A percentile compares a stretch with the other conserved stretches of the same genome.
Evolutionary conservation across 2,888 invertebrate species (phyloP).

Genomic region (Ectemnius lituratus): DNA sequence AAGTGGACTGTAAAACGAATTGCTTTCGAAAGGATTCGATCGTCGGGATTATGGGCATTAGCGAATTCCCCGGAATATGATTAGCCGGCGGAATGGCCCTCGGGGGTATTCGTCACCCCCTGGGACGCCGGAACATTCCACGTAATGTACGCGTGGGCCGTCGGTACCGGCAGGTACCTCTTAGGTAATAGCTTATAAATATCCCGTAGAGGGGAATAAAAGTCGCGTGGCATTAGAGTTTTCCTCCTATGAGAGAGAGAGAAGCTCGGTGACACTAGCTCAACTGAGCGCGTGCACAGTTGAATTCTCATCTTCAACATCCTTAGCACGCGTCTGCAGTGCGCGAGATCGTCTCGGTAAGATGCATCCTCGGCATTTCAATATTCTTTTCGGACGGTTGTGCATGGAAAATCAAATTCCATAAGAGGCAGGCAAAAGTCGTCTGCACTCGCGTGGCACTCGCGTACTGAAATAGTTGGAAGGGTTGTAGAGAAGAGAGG

Average conservation of each 20-base stretch:
- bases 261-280: too few species aligned
- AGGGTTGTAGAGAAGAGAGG: slow-evolving; percentile 15
- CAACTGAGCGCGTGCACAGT: too few species aligned
- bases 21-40: too few species aligned
- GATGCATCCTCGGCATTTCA: slow-evolving; percentile 50
- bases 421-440: neutral
- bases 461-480: slow-evolving; percentile 28
- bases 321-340: too few species aligned
- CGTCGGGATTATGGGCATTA: neutral
- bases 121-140: neutral
- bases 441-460: slow-evolving; percentile 40
- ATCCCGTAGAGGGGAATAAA: slow-evolving; percentile 2
- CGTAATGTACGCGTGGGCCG: slow-evolving; percentile 6
- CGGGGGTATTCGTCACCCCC: slow-evolving; percentile 3
- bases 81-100: slow-evolving; percentile 1
- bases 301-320: too few species aligned
- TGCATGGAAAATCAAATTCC: slow-evolving; percentile 69
- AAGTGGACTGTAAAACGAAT: slow-evolving; percentile 1
- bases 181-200: slow-evolving; percentile 5
- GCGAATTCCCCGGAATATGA: neutral
- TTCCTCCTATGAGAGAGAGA: neutral
- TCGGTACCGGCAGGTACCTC: neutral
- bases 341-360: neutral
- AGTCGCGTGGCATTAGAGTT: neutral
- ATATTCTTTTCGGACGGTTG: slow-evolving; percentile 54